phyloP scores from a whole-genome alignment of 2,113 vertebrate genomes.

The Sinocyclocheilus anophthalmus region DNA sequence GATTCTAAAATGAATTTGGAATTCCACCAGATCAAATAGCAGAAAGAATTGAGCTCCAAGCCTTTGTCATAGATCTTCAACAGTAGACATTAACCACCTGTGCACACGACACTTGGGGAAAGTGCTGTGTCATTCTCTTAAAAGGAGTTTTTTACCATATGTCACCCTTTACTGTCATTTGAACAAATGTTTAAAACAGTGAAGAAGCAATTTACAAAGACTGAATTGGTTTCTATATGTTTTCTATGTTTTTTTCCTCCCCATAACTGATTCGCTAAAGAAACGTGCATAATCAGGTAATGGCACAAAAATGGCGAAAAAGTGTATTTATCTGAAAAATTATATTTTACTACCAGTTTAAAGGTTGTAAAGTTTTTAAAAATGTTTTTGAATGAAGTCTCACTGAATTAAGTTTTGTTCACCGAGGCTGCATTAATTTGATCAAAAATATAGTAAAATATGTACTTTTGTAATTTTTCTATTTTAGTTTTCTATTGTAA shows the following conservation, averaged over 20 bases:
- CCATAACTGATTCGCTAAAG: not conserved
- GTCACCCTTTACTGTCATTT: not conserved
- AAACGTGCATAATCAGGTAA: not conserved
- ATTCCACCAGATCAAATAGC: constrained; percentile 16
- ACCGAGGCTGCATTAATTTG: not conserved
- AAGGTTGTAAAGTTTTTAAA: not conserved
- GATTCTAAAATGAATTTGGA: constrained; percentile 32
- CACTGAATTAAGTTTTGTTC: not conserved
- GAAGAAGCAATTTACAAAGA: not conserved
- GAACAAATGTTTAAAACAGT: not conserved
- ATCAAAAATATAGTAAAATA: not conserved
- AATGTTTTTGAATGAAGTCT: not conserved
- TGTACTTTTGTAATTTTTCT: too few species aligned
- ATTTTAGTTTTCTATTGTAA: not conserved
- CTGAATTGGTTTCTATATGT: not conserved
- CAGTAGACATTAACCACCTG: constrained; percentile 44
- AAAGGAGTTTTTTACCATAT: not conserved
- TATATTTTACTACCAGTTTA: not conserved
- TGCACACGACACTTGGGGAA: not conserved
- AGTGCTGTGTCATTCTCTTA: not conserved
- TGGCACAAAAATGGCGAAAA: not conserved
- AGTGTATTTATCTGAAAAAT: not conserved
- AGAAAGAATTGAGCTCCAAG: not conserved
- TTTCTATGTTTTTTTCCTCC: not conserved
- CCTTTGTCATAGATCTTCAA: constrained; percentile 12